Conservation (phyloP, 64 coral and sea anemone species). For the Pocillopora verrucosa region DNA sequence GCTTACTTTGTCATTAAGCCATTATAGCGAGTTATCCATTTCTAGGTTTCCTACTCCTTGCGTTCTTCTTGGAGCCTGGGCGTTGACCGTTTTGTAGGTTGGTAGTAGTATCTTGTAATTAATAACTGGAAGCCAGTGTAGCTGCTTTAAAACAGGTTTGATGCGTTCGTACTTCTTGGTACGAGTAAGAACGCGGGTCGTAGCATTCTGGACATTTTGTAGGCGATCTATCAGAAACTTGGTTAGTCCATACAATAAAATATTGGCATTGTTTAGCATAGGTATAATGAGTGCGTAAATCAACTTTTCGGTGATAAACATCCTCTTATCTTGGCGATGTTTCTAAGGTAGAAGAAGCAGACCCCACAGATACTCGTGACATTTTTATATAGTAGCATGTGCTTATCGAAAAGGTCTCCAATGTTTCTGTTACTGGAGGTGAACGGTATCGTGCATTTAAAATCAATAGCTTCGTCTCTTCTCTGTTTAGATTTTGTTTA, state of each 20-base stretch:
- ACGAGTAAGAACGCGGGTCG: slow-evolving; percentile 1
- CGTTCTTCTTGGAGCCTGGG: not conserved
- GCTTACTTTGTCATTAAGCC: no score
- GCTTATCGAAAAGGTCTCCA: not conserved
- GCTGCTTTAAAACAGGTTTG: slow-evolving; percentile 23
- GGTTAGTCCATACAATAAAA: not conserved
- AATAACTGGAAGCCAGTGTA: slow-evolving; percentile 24
- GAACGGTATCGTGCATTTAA: no score
- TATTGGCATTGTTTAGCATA: slow-evolving; percentile 22
- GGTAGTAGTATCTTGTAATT: slow-evolving; percentile 18
- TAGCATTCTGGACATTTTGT: slow-evolving; percentile 25
- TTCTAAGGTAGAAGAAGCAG: slow-evolving; percentile 30
- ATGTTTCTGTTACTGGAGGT: not conserved
- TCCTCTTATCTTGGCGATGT: slow-evolving; percentile 19
- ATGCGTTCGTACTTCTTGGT: slow-evolving; percentile 14
- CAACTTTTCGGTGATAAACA: slow-evolving; percentile 20
- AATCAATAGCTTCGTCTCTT: no score
- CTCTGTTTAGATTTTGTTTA: no score
- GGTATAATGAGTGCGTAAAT: slow-evolving; percentile 20
- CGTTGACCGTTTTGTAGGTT: slow-evolving; percentile 22
- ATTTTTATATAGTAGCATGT: not conserved
- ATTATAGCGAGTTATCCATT: no score
- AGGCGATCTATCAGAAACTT: slow-evolving; percentile 8
- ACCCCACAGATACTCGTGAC: slow-evolving; percentile 16
- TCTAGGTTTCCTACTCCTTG: no score